A percentile compares a stretch with the other conserved stretches of the same genome.
Conservation (phyloP, 2,113 vertebrate genomes). For the Periophthalmodon schlosseri region DNA sequence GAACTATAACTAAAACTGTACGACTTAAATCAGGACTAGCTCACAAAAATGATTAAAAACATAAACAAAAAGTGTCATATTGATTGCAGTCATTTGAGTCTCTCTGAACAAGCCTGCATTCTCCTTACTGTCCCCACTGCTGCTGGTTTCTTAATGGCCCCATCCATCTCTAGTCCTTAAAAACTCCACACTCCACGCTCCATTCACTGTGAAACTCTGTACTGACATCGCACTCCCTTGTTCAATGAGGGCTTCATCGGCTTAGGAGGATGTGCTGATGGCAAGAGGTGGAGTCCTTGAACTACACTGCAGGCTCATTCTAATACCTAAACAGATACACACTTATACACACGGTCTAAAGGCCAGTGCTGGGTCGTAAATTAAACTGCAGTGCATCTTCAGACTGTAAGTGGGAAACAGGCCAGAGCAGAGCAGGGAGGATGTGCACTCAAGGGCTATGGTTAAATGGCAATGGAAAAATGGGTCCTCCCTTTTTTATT, state of each 20-base stretch:
- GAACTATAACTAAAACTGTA: background rate
- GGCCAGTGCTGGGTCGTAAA: background rate
- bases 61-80: background rate
- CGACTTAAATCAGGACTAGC: background rate
- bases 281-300: background rate
- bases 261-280: background rate
- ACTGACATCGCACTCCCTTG: background rate
- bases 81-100: background rate
- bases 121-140: background rate
- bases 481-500: too few species aligned
- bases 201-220: background rate
- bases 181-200: constrained; percentile 1
- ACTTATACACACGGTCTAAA: background rate
- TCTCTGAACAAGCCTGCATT: background rate
- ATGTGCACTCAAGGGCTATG: background rate
- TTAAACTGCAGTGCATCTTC: background rate
- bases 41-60: background rate
- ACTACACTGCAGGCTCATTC: background rate
- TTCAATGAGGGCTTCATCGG: background rate
- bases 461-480: background rate
- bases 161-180: constrained; percentile 2
- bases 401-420: background rate
- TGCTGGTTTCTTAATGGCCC: background rate
- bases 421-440: background rate
- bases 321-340: background rate